Evolutionary conservation across 1,140 invertebrate genomes (phyloP).

Genomic region (Temnothorax longispinosus): DNA sequence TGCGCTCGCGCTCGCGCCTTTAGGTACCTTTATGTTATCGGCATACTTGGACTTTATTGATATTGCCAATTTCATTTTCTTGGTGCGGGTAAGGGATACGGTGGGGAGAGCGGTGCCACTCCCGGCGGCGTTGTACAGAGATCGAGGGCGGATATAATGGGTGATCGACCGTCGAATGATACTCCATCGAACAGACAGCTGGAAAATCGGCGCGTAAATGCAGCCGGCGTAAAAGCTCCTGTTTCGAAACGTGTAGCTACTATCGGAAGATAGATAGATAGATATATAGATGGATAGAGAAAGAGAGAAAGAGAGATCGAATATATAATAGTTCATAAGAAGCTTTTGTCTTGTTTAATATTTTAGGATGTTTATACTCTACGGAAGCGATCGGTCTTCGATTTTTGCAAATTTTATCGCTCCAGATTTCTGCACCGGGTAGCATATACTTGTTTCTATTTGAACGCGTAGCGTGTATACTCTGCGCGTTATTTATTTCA

Average conservation of each 20-base stretch:
- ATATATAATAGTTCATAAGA: constrained; percentile 20
- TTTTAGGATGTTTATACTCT: neutral
- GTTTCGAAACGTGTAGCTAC: neutral
- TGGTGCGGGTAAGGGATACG: neutral
- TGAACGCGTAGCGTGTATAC: neutral
- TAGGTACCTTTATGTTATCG: constrained; percentile 47
- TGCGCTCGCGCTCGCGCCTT: constrained; percentile 28
- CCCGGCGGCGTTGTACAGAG: neutral
- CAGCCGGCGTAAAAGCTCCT: constrained; percentile 9
- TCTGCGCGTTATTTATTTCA: constrained; percentile 4
- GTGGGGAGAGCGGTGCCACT: neutral
- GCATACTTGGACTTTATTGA: constrained; percentile 62
- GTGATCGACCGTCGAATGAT: constrained; percentile 44
- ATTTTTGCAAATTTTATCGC: constrained; percentile 33
- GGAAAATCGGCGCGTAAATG: constrained; percentile 49
- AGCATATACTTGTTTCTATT: neutral
- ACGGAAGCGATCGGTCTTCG: neutral
- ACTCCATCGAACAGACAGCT: constrained; percentile 48
- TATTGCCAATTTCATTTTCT: constrained; percentile 73
- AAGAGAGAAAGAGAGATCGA: neutral
- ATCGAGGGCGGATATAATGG: constrained; percentile 18
- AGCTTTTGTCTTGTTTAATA: constrained; percentile 32
- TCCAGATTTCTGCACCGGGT: neutral
- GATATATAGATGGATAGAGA: neutral
- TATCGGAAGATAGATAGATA: constrained; percentile 1